phyloP scores from a whole-genome alignment of 2,797 vertebrate species.

The Holocentrus rufus region DNA sequence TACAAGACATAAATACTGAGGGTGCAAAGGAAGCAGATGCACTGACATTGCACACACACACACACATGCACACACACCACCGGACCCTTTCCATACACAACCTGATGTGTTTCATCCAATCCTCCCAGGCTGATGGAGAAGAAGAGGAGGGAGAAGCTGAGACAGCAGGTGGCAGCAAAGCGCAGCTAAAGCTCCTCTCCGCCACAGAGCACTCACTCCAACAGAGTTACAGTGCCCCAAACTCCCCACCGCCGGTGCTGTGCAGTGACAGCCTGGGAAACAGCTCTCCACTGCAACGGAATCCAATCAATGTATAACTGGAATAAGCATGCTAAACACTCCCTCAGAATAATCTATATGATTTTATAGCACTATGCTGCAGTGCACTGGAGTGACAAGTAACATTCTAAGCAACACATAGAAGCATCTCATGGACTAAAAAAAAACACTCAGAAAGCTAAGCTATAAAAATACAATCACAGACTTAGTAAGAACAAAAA shows the following conservation, averaged over 20 bases:
- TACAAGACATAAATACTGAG: too few species aligned
- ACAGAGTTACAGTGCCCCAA: conserved; percentile 29
- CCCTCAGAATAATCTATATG: conserved; percentile 32
- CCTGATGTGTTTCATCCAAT: background rate
- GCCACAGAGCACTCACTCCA: conserved; percentile 44
- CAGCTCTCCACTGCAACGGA: conserved; percentile 21
- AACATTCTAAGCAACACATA: conserved; percentile 9
- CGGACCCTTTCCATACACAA: background rate
- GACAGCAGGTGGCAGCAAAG: conserved; percentile 84
- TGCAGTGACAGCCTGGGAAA: conserved; percentile 5
- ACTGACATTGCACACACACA: too few species aligned
- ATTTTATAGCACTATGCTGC: conserved; percentile 15
- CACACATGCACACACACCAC: background rate
- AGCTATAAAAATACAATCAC: conserved; percentile 61
- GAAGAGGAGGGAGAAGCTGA: conserved; percentile 85
- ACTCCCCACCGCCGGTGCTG: background rate
- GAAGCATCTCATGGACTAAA: conserved; percentile 63
- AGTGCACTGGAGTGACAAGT: background rate
- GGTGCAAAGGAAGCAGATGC: too few species aligned
- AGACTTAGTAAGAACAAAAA: conserved; percentile 25
- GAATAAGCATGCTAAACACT: conserved; percentile 19
- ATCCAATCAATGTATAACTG: conserved; percentile 51
- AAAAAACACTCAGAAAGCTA: conserved; percentile 44
- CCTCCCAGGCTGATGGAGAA: conserved; percentile 85
- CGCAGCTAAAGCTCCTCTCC: conserved; percentile 78